These are phyloP conservation scores for Drosophila lowei DNA, from an alignment of 1,140 invertebrate genomes.

Conservation along the genomic window DNA sequence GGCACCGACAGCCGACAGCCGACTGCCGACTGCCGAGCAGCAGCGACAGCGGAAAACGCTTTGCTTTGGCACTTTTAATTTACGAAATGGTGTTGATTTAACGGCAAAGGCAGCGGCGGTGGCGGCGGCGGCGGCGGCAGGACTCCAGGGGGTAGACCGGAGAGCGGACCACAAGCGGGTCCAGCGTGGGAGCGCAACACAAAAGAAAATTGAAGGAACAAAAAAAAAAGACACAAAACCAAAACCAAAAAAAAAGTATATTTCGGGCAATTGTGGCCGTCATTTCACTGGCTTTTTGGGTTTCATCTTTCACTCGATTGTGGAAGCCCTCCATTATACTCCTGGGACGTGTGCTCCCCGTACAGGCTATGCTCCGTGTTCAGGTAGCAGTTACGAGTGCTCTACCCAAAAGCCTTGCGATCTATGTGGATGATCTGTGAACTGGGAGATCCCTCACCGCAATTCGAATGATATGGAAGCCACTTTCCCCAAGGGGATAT, in stretches of 20 bases:
- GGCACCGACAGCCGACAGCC: not conserved
- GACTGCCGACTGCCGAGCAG: too few species aligned
- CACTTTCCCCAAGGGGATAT: too few species aligned
- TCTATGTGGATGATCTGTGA: too few species aligned
- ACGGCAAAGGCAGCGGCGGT: conserved; percentile 51
- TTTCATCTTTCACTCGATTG: too few species aligned
- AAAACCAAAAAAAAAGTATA: conserved; percentile 33
- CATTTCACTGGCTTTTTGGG: conserved; percentile 31
- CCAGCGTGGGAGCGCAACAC: conserved; percentile 32
- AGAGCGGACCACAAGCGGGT: not conserved
- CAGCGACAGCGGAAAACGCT: conserved; percentile 38
- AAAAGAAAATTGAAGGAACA: conserved; percentile 70
- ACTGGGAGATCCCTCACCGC: too few species aligned
- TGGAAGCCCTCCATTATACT: too few species aligned
- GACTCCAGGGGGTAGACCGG: too few species aligned
- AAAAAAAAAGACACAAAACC: conserved; percentile 23
- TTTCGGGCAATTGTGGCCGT: conserved; percentile 67
- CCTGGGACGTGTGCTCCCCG: too few species aligned
- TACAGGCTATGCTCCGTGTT: too few species aligned
- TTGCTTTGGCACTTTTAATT: conserved; percentile 79
- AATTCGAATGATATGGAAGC: too few species aligned
- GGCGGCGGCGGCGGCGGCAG: conserved; percentile 11
- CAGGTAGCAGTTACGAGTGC: too few species aligned
- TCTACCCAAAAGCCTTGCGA: too few species aligned
- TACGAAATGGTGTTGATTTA: conserved; percentile 82